Base-by-base conservation (phyloP, 1,140 invertebrate genomes). In the Apis florea region DNA sequence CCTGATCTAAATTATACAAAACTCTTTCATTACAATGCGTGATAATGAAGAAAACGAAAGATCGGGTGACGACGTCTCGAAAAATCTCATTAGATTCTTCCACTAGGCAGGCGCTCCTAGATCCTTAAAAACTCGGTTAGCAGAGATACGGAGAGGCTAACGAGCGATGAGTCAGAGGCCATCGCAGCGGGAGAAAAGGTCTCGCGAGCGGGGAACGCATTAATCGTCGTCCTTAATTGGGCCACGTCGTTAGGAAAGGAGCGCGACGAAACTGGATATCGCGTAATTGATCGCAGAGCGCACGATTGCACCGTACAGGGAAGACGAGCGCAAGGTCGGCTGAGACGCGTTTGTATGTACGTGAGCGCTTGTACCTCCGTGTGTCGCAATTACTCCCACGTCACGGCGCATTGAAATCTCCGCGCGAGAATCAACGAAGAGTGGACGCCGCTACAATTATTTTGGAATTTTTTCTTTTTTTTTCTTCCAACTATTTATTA, bases 381-480 rank as follows among this genome's bases (percentile, higher is more conserved):
- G 70, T 88, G 85, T 88, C 82, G 86, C 86, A 88, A 88, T 88
- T 88, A 87, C 86, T 88, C 86, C 86, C 85, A 88, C 86, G 85
- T 86, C 79, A 70, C 61, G 53, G 77, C 56, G 73, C 70, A 85
- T 86, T 86, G 74, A 85, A 86, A 85, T 86, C 84, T 31, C 56
- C 61, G 79, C 66, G 58, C 56, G 70, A 24, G 69, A 69, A 69
- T 59, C 66, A 31, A 21, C 83, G 10, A 1, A 24, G 47, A 49
- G 66, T 49, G 21, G 15, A 58, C 51, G n/a, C 9, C n/a, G 19
- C 21, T 47, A 19, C 4, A 40, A 40, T 40, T 40, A 6, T 63
- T 26, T 63, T 12, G 8, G 26, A 17, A 56, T 71, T 58, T 19
- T 49, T 58, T 31, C 54, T 12, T 2, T 1, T 2, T 19, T 8